Base-by-base conservation (phyloP, 2,888 invertebrate species). In the Hetaerina titia region DNA sequence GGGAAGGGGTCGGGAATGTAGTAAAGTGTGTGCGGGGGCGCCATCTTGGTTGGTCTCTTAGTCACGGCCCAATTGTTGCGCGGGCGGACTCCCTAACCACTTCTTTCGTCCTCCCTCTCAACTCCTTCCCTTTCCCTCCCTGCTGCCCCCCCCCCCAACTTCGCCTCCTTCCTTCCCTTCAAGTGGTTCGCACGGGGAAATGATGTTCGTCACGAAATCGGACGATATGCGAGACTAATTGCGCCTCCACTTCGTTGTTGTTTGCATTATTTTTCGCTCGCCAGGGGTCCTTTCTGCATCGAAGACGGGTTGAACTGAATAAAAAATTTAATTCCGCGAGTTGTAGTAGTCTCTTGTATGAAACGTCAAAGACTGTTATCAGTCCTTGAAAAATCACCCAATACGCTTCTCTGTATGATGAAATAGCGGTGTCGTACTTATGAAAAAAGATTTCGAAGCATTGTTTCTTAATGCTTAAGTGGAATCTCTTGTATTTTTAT, bases 181-280 rank as follows among this genome's bases (percentile, higher is more conserved):
- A 31, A 81, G 81, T 81, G 81, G 81, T 81, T 81, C 81, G 81
- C 81, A 31, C 31, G 81, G 74, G 74, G 81, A 81, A 81, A 81
- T 81, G 81, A 81, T 81, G 81, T 81, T 81, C 81, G 81, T 81
- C 81, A 81, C 81, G 81, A 81, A 81, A 81, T 81, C 81, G 81
- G 81, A 81, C 81, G 81, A 81, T 81, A 81, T 15, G 81, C 81
- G 81, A 81, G 31, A 81, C 81, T 81, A 81, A 81, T 81, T 81
- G 81, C 81, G 81, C 81, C 81, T 81, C 31, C 81, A 31, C 81
- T 81, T 81, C 81, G 81, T 81, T 31, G 25, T 31, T 81, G 81
- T 81, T 81, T 81, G 81, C 81, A 25, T 81, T 81, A 81, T 13
- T 81, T 81, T 81, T 81, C 25, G 31, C 81, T 81, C 81, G 81